Evolutionary conservation across 1,140 invertebrate species (phyloP), one percentile per base, ranked within the genome.

Genomic region (Pararge aegeria): DNA sequence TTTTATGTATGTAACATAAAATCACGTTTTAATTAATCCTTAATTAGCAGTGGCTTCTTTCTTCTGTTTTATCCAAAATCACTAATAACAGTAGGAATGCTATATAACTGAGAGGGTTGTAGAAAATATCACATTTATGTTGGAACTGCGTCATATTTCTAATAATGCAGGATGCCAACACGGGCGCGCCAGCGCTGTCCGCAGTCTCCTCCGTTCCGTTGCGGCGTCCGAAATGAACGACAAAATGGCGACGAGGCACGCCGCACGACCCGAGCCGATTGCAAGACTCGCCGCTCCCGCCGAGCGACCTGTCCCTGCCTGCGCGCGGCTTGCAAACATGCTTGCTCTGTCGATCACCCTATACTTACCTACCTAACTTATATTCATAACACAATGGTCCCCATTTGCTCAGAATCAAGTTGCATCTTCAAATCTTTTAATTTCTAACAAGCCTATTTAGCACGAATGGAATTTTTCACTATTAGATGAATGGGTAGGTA

Each of bases 241-340:
- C 73, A 80, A 80, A 72, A 80, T 80, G 78, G 78, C 78, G 71
- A 15, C 55, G 30, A 18, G 24, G 15, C 40, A 21, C 27, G 44
- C 18, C 13, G 12, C 38, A 15, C n/a, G 13, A 19, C 30, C 15
- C 7, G 10, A 10, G 6, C 20, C n/a, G 21, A 12, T 19, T n/a
- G 12, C 30, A 12, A 6, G 30, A 34, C 9, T n/a, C 10, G 30
- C 30, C 9, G n/a, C 30, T 7, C 9, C 9, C 30, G 7, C 9
- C 9, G 10, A n/a, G 7, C 30, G 30, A 34, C 30, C 30, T 12
- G 9, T 30, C 29, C 29, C 29, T 34, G 10, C 30, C 9, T 1
- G 29, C 29, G 7, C 9, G 2, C 2, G 12, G n/a, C 2, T n/a
- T 7, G 10, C 10, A 30, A 34, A 12, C 30, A 12, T 34, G 30